Evolutionary conservation across 2,888 invertebrate species (phyloP), one percentile per base, ranked within the genome.

Genomic region (Anodontia alba): DNA sequence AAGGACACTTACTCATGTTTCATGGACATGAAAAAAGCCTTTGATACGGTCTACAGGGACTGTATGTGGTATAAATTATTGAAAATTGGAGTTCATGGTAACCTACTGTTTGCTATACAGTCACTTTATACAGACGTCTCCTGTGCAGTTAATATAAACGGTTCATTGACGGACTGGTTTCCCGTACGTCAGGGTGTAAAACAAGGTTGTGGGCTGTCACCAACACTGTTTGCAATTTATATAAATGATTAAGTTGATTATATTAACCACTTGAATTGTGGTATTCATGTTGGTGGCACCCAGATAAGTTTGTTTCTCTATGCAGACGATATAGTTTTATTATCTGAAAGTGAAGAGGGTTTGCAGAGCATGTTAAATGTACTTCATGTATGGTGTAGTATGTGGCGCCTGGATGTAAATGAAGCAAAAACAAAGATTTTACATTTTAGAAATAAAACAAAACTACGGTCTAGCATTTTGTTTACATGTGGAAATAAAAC

Each of bases 331-430:
- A 57, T 38, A 17, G 68, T 54, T n/a, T 15, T 75, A 8, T 29
- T 75, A 26, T n/a, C 51, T 12, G 36, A 46, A 0, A 15, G 46
- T 5, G 75, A 68, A 38, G 29, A 33, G 8, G 29, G 23, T 36
- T 38, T 75, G 7, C 75, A 75, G 33, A 49, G 8, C 3, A 68
- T 76, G 73, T 31, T 80, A 1, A 31, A n/a, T n/a, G n/a, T n/a
- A n/a, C n/a, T n/a, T 76, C 38, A 43, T 57, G 0, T 49, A 76
- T 7, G n/a, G n/a, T n/a, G n/a, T 20, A 7, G 10, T 43, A 8
- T 57, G 73, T 76, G 76, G 80, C 33, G 69, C 36, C 23, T 81
- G 15, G 36, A 26, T 7, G 68, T 81, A 12, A 81, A 80, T 46
- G 54, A 73, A 23, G 1, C 2, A 76, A 76, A 76, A 54, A 68